These are phyloP conservation scores for Heliocidaris erythrogramma DNA, from an alignment of 35 echinoderm and acorn worm genomes.

Conservation along the genomic window DNA sequence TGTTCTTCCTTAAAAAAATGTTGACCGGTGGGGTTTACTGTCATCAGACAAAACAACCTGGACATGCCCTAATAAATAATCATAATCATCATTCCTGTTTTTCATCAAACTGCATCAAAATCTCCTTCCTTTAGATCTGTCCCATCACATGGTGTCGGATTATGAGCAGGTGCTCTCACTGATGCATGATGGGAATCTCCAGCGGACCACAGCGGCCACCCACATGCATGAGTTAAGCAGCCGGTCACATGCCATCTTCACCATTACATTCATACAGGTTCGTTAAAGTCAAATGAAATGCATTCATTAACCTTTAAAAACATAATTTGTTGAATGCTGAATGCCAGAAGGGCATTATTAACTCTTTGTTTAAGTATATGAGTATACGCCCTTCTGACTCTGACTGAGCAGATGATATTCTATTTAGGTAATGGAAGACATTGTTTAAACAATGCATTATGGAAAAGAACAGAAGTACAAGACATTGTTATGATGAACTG, in stretches of 20 bases:
- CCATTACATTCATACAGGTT: slow-evolving; percentile 97
- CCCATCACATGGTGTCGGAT: slow-evolving; percentile 74
- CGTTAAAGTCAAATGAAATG: background rate
- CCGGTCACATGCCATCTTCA: slow-evolving; percentile 96
- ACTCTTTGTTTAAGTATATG: too few relatives aligned
- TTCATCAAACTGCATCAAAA: background rate
- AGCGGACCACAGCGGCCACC: slow-evolving; percentile 87
- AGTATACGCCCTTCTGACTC: too few relatives aligned
- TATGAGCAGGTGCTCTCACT: slow-evolving; percentile 51
- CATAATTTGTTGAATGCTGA: too few relatives aligned
- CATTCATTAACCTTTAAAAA: background rate
- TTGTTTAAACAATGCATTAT: slow-evolving; percentile 9
- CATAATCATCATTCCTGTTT: background rate
- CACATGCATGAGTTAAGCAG: slow-evolving; percentile 99
- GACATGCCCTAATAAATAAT: background rate
- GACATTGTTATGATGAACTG: background rate
- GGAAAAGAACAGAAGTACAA: background rate
- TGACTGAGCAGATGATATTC: background rate
- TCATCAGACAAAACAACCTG: background rate
- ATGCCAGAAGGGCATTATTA: too few relatives aligned
- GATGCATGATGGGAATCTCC: slow-evolving; percentile 76
- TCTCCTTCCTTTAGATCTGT: slow-evolving; percentile 51
- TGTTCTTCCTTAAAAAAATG: background rate
- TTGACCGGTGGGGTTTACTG: too few relatives aligned
- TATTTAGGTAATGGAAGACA: background rate